phyloP scores from a whole-genome alignment of 2,113 vertebrate genomes.

The Gambusia affinis region DNA sequence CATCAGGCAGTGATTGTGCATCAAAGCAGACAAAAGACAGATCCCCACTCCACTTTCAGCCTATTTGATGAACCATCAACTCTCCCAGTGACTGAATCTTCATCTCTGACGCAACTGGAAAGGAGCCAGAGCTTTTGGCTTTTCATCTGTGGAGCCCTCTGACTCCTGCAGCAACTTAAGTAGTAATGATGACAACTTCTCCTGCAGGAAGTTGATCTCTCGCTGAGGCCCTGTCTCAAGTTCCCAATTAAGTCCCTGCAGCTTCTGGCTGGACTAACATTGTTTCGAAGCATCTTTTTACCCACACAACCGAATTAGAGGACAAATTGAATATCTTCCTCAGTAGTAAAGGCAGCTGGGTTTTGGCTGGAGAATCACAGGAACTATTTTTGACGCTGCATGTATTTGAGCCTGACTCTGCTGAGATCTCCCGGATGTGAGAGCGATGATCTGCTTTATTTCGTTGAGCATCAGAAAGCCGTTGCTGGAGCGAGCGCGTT shows the following conservation, averaged over 20 bases:
- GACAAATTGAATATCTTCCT: conserved; percentile 18
- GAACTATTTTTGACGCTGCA: conserved; percentile 58
- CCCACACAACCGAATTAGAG: conserved; percentile 16
- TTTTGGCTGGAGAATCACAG: conserved; percentile 34
- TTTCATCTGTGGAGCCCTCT: conserved; percentile 33
- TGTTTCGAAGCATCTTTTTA: conserved; percentile 16
- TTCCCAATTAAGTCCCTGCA: conserved; percentile 57
- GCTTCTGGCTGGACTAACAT: conserved; percentile 19
- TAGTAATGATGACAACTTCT: conserved; percentile 51
- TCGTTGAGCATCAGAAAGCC: conserved; percentile 44
- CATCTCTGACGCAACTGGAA: conserved; percentile 18
- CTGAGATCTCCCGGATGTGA: conserved; percentile 25
- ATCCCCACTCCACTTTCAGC: conserved; percentile 9
- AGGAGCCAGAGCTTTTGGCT: conserved; percentile 37
- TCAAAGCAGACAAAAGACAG: neutral
- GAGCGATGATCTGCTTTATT: conserved; percentile 34
- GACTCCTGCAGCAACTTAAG: conserved; percentile 42
- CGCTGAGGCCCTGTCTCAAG: conserved; percentile 23
- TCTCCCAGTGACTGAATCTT: conserved; percentile 13
- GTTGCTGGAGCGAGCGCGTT: conserved; percentile 23
- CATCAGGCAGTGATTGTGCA: neutral
- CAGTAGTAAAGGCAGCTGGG: conserved; percentile 22
- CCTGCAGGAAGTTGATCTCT: conserved; percentile 47
- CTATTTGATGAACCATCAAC: conserved; percentile 34
- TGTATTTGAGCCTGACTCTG: conserved; percentile 21